Percentiles rank a stretch among this genome's conserved stretches.
These are phyloP conservation scores for Mesorhabditis belari DNA, from an alignment of 2,888 invertebrate genomes.

Conservation along the genomic window DNA sequence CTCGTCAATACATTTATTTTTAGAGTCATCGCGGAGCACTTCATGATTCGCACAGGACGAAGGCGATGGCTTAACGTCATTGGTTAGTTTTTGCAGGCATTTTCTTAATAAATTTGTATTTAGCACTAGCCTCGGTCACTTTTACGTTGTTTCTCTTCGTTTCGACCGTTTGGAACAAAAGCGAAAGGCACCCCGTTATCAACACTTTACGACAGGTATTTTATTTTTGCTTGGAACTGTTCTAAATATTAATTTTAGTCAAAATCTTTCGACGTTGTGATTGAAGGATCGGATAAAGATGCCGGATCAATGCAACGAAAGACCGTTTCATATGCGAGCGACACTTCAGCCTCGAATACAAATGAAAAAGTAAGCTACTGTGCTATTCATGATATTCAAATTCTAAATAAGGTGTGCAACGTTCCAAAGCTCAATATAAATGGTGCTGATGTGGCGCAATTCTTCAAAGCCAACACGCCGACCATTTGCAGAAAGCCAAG, in stretches of 20 bases:
- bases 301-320: neutral
- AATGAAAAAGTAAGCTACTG: neutral
- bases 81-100: neutral
- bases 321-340: neutral
- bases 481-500: conserved; percentile 27
- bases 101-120: neutral
- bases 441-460: conserved; percentile 37
- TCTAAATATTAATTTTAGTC: too few species aligned
- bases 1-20: too few species aligned
- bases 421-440: conserved; percentile 47
- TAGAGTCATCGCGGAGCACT: too few species aligned
- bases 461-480: conserved; percentile 30
- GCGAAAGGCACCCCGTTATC: neutral
- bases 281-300: neutral
- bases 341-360: neutral
- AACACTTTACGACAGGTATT: neutral
- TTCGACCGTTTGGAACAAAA: neutral
- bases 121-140: neutral
- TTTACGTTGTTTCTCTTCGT: neutral
- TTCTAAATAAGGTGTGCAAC: conserved; percentile 30
- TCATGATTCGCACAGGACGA: neutral
- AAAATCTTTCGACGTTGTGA: neutral
- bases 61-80: neutral
- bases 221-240: neutral
- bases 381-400: neutral